phyloP scores from a whole-genome alignment of 2,113 vertebrate species.

The Saiga tatarica region DNA sequence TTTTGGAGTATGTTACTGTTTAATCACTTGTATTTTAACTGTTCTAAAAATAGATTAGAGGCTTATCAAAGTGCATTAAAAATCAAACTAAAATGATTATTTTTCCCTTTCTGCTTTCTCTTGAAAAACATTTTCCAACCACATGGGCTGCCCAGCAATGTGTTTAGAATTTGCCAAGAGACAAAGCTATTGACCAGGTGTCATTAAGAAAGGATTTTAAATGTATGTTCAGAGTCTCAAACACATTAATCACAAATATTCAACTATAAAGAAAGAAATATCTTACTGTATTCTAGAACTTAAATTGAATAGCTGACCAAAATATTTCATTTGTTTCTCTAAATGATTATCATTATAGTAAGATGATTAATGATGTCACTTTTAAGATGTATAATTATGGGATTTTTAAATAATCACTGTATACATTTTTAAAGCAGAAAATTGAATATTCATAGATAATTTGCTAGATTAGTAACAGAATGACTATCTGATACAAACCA shows the following conservation, averaged over 20 bases:
- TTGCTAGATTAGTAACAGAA: background rate
- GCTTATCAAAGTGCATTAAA: conserved; percentile 24
- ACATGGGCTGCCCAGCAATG: background rate
- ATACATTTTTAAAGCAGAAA: background rate
- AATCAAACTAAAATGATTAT: conserved; percentile 29
- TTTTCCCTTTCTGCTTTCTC: background rate
- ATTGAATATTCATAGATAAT: background rate
- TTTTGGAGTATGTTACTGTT: conserved; percentile 1
- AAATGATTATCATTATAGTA: background rate
- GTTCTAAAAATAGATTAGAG: conserved; percentile 32
- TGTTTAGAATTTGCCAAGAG: background rate
- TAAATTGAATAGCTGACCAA: background rate
- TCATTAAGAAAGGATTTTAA: background rate
- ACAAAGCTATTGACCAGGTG: background rate
- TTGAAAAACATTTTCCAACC: background rate
- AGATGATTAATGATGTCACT: background rate
- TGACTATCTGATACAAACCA: background rate
- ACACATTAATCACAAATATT: background rate
- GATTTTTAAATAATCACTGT: background rate
- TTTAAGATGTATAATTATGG: background rate
- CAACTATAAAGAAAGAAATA: background rate
- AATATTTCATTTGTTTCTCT: background rate
- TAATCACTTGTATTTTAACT: conserved; percentile 58
- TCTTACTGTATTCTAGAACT: background rate
- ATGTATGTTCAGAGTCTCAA: background rate